Percentiles rank a stretch among this genome's conserved stretches.
These are phyloP conservation scores for Toxotes jaculatrix DNA, from an alignment of 2,113 vertebrate genomes.

Conservation along the genomic window DNA sequence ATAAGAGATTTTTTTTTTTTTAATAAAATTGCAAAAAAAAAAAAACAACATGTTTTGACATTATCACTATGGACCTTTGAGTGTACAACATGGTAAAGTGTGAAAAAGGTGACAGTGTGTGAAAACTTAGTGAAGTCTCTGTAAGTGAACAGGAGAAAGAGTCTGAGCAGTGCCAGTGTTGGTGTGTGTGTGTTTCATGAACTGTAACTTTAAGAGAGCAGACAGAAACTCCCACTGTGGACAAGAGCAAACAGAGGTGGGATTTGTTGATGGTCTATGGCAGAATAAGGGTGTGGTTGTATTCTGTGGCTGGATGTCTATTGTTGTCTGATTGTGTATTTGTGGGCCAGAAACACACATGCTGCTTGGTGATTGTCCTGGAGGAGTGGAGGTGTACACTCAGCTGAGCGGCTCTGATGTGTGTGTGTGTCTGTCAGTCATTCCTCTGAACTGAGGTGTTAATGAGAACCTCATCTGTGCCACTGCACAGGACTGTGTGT, in stretches of 20 bases:
- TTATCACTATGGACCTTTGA: too few relatives aligned
- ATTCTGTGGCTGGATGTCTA: conserved; percentile 9
- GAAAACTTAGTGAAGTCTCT: too few relatives aligned
- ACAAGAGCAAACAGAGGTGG: conserved; percentile 33
- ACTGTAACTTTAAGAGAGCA: conserved; percentile 23
- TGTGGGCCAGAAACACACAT: conserved; percentile 11
- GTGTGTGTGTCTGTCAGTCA: conserved; percentile 17
- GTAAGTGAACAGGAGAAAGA: too few relatives aligned
- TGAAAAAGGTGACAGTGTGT: too few relatives aligned
- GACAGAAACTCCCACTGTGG: background rate
- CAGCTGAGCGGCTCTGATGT: conserved; percentile 1
- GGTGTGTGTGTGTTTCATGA: background rate
- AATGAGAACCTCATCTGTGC: background rate
- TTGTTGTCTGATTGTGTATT: conserved; percentile 53
- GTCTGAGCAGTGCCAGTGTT: background rate
- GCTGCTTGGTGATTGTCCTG: conserved; percentile 1
- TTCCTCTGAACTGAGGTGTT: background rate
- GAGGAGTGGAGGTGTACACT: background rate
- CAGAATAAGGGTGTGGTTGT: conserved; percentile 40
- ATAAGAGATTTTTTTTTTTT: too few relatives aligned
- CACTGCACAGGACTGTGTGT: too few relatives aligned
- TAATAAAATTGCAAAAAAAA: too few relatives aligned
- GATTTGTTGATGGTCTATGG: conserved; percentile 31
- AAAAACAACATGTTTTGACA: too few relatives aligned
- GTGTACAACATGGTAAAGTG: too few relatives aligned